A percentile compares a stretch with the other conserved stretches of the same genome.
Evolutionary conservation across 2,113 vertebrate genomes (phyloP).

Genomic region (Charadrius vociferus): DNA sequence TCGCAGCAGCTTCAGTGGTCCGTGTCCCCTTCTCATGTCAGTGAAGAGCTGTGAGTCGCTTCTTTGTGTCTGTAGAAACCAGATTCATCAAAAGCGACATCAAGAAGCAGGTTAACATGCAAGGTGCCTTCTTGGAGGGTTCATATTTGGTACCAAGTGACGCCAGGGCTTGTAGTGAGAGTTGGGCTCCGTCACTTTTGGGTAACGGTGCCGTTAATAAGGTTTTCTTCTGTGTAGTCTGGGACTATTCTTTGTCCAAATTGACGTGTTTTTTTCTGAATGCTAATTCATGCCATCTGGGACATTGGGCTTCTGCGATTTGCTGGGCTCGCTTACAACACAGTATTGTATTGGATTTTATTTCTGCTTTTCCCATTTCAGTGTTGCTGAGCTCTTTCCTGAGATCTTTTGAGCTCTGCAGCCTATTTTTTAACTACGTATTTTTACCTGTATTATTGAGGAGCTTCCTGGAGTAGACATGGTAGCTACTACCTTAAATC

Average conservation of each 20-base stretch:
- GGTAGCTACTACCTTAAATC: background rate
- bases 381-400: background rate
- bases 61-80: background rate
- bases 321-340: background rate
- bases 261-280: background rate
- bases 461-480: background rate
- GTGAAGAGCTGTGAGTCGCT: background rate
- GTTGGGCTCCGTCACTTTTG: background rate
- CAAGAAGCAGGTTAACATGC: background rate
- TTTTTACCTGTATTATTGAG: background rate
- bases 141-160: background rate
- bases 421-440: background rate
- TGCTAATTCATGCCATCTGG: background rate
- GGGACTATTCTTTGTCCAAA: background rate
- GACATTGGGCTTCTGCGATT: fast-evolving
- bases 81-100: background rate
- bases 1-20: background rate
- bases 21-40: fast-evolving
- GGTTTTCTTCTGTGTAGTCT: background rate
- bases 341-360: background rate
- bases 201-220: fast-evolving
- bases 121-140: background rate
- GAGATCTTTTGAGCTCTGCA: background rate
- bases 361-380: background rate
- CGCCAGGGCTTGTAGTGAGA: fast-evolving